phyloP scores from a whole-genome alignment of 2,113 vertebrate genomes.

The Naja naja region DNA sequence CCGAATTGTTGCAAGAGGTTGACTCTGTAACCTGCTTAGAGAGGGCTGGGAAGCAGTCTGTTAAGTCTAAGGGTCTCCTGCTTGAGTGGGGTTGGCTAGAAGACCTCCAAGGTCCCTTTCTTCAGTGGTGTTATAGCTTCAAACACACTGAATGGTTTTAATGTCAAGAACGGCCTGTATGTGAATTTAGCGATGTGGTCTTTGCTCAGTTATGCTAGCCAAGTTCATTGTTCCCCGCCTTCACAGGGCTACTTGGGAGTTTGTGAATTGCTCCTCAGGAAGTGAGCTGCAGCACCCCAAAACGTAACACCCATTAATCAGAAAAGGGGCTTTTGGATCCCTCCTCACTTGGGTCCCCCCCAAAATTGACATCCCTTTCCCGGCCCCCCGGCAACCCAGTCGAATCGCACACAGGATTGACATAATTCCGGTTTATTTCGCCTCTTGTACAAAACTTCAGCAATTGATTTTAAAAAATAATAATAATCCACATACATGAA shows the following conservation, averaged over 20 bases:
- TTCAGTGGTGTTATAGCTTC: too few relatives aligned
- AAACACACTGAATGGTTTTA: too few relatives aligned
- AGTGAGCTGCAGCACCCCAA: background rate
- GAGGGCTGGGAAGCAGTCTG: too few relatives aligned
- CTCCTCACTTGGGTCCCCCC: background rate
- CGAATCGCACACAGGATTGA: background rate
- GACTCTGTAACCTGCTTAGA: too few relatives aligned
- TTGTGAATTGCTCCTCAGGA: background rate
- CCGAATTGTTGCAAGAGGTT: too few relatives aligned
- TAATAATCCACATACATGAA: background rate
- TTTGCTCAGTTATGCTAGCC: background rate
- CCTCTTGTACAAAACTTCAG: conserved; percentile 17
- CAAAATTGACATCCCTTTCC: too few relatives aligned
- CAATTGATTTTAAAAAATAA: conserved; percentile 2
- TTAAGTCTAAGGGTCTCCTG: too few relatives aligned
- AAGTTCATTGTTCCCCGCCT: background rate
- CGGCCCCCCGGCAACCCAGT: background rate
- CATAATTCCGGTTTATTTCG: conserved; percentile 23
- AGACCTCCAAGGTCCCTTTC: too few relatives aligned
- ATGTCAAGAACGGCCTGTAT: background rate
- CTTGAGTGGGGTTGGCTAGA: too few relatives aligned
- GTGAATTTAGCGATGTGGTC: background rate
- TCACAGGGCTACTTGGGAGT: background rate
- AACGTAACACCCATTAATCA: background rate
- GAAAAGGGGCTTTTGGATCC: background rate